phyloP scores from a whole-genome alignment of 1,140 invertebrate species.

The Drosophila oshimai region DNA sequence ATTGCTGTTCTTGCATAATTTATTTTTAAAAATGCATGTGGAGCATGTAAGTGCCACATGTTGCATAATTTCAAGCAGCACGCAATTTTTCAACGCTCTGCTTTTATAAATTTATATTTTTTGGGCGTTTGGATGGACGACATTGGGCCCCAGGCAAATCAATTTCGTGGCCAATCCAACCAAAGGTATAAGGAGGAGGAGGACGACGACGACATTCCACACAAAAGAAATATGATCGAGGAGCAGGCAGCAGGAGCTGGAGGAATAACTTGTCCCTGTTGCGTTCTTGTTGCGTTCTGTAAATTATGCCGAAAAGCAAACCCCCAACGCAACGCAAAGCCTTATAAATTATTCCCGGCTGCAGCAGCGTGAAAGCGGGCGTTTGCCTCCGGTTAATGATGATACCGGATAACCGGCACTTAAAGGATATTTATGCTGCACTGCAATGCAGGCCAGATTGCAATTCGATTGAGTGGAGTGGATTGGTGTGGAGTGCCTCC shows the following conservation, averaged over 20 bases:
- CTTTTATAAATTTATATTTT: conserved; percentile 52
- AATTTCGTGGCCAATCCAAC: conserved; percentile 26
- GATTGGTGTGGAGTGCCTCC: too few species aligned
- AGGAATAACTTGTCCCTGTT: conserved; percentile 37
- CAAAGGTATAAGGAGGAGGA: conserved; percentile 2
- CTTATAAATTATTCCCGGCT: conserved; percentile 61
- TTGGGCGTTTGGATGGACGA: conserved; percentile 27
- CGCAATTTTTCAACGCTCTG: conserved; percentile 41
- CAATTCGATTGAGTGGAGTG: conserved; percentile 4
- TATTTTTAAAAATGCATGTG: conserved; percentile 40
- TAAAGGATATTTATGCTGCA: conserved; percentile 73
- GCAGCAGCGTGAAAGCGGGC: conserved; percentile 66
- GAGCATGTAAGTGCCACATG: conserved; percentile 52
- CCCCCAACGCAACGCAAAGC: conserved; percentile 15
- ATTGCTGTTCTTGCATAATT: conserved; percentile 34
- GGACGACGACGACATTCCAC: conserved; percentile 57
- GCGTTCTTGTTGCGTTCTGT: conserved; percentile 47
- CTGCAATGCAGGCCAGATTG: conserved; percentile 30
- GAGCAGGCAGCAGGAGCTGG: conserved; percentile 18
- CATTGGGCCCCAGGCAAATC: conserved; percentile 25
- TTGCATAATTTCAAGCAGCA: conserved; percentile 56
- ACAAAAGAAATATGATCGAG: conserved; percentile 56
- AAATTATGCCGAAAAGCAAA: conserved; percentile 62
- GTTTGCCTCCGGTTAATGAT: conserved; percentile 68
- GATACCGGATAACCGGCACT: conserved; percentile 73